Percentiles rank a stretch among this genome's conserved stretches.
Evolutionary conservation across 2,797 vertebrate genomes (phyloP).

Genomic region (Poeciliopsis presidionis): DNA sequence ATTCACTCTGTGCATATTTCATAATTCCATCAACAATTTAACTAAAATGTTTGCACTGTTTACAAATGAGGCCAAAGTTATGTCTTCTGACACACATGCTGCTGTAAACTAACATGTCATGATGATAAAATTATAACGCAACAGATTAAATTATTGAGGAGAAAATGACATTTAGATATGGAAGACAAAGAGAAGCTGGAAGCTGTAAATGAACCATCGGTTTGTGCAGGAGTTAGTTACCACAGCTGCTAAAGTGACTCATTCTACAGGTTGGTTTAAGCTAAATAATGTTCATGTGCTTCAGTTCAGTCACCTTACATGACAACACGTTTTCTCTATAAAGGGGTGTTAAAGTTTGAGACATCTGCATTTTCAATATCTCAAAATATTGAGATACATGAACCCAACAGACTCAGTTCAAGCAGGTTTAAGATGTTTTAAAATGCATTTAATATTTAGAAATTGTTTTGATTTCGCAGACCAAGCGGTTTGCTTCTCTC

Average conservation of each 20-base stretch:
- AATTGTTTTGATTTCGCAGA: neutral
- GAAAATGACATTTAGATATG: neutral
- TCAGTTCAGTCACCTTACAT: neutral
- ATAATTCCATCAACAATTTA: neutral
- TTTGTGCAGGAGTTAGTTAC: no score
- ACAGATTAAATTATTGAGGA: no score
- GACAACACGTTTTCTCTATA: neutral
- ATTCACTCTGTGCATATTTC: neutral
- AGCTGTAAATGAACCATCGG: neutral
- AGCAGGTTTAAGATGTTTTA: neutral
- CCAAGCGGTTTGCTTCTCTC: neutral
- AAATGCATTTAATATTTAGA: neutral
- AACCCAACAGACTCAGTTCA: neutral
- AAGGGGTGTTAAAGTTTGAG: neutral
- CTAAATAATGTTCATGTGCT: neutral
- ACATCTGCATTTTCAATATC: neutral
- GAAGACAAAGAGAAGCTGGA: neutral
- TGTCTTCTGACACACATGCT: neutral
- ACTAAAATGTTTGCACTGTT: neutral
- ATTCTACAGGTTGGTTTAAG: neutral
- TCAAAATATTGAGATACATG: neutral
- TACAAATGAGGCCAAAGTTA: neutral
- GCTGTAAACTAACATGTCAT: no score
- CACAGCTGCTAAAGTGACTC: neutral
- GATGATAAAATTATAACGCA: no score